A percentile compares a stretch with the other conserved stretches of the same genome.
Evolutionary conservation across 2,113 vertebrate genomes (phyloP).

Genomic region (Muntiacus muntjak): DNA sequence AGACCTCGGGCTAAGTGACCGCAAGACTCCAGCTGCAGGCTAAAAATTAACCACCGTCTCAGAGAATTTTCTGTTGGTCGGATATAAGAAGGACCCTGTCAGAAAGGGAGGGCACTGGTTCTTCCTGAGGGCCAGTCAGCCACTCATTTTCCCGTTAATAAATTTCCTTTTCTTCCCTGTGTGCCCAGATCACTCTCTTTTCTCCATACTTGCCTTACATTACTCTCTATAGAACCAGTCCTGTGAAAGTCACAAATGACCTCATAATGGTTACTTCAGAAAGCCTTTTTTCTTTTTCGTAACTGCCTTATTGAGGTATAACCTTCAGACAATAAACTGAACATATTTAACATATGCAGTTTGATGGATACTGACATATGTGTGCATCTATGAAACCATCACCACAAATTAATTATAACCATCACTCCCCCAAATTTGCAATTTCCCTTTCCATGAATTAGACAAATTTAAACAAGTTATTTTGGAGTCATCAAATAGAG

Average conservation of each 20-base stretch:
- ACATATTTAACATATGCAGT: background rate
- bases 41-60: background rate
- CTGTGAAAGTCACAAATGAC: background rate
- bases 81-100: background rate
- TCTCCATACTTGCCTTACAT: background rate
- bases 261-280: background rate
- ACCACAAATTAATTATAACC: background rate
- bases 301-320: background rate
- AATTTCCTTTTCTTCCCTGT: background rate
- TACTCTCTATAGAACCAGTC: background rate
- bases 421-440: background rate
- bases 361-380: background rate
- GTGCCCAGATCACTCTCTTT: background rate
- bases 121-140: background rate
- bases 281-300: background rate
- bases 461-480: conserved; percentile 2
- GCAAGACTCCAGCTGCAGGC: background rate
- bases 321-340: background rate
- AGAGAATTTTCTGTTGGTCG: background rate
- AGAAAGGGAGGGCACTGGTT: background rate
- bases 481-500: background rate
- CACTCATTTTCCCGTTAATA: background rate
- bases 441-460: background rate
- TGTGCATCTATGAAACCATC: background rate
- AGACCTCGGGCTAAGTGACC: background rate